Conservation (phyloP, 2,113 vertebrate genomes). For the Pteropus alecto region DNA sequence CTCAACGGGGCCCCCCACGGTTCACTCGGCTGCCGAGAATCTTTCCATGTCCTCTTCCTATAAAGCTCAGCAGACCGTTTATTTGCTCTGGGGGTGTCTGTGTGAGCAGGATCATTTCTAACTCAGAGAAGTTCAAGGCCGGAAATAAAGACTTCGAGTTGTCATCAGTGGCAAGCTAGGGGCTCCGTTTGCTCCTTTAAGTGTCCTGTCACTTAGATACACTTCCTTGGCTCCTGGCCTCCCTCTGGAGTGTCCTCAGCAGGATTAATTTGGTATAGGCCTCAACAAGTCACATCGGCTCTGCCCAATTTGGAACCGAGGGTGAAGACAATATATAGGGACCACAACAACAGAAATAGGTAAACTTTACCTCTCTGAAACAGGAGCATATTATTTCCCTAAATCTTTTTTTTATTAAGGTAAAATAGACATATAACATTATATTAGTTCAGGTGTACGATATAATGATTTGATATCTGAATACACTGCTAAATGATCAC, state of each 20-base stretch:
- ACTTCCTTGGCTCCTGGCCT: constrained; percentile 41
- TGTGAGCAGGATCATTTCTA: not conserved
- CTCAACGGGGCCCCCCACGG: not conserved
- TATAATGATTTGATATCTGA: not conserved
- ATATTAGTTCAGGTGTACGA: not conserved
- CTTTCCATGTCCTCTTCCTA: not conserved
- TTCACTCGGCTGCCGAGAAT: not conserved
- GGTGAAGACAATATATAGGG: constrained; percentile 54
- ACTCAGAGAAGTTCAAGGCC: not conserved
- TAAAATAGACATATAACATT: not conserved
- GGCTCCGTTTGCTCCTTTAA: not conserved
- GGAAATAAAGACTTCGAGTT: not conserved
- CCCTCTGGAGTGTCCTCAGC: constrained; percentile 24
- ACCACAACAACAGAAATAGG: constrained; percentile 58
- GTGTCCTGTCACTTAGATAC: constrained; percentile 41
- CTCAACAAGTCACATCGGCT: constrained; percentile 54
- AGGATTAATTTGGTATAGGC: constrained; percentile 60
- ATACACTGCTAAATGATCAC: not conserved
- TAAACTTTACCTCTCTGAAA: constrained; percentile 9
- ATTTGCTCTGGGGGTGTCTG: not conserved
- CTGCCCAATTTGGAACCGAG: not conserved
- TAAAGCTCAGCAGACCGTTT: not conserved
- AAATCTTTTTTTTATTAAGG: constrained; percentile 42
- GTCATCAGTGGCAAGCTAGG: not conserved
- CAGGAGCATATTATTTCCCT: constrained; percentile 55